Evolutionary conservation across 2,113 vertebrate genomes (phyloP).

Genomic region (Crocuta crocuta): DNA sequence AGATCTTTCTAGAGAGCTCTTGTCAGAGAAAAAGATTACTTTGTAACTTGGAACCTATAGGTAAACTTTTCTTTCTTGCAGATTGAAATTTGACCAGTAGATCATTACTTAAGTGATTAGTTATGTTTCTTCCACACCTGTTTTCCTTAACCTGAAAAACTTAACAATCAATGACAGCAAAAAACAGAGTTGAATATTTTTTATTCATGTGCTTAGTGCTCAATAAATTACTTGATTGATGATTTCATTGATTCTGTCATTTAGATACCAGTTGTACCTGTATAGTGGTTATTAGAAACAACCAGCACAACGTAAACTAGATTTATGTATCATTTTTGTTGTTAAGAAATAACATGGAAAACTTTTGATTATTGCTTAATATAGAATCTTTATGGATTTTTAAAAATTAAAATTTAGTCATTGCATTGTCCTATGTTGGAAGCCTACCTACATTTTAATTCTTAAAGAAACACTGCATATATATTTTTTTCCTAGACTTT

Average conservation of each 20-base stretch:
- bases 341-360: neutral
- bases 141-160: conserved; percentile 31
- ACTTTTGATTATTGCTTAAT: neutral
- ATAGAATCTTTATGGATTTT: neutral
- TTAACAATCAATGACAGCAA: neutral
- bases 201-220: conserved; percentile 38
- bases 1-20: neutral
- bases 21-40: neutral
- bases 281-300: conserved; percentile 3
- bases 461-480: neutral
- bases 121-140: neutral
- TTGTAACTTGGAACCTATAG: neutral
- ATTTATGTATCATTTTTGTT: neutral
- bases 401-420: neutral
- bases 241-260: conserved; percentile 32
- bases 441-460: neutral
- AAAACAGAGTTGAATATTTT: conserved; percentile 1
- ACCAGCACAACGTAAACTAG: neutral
- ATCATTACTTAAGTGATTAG: neutral
- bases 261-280: neutral
- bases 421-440: neutral
- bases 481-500: neutral
- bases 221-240: conserved; percentile 32
- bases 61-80: neutral
- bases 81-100: conserved; percentile 28